A percentile compares a stretch with the other conserved stretches of the same genome.
Evolutionary conservation across 2,797 vertebrate genomes (phyloP).

Genomic region (Bovichtus variegatus): DNA sequence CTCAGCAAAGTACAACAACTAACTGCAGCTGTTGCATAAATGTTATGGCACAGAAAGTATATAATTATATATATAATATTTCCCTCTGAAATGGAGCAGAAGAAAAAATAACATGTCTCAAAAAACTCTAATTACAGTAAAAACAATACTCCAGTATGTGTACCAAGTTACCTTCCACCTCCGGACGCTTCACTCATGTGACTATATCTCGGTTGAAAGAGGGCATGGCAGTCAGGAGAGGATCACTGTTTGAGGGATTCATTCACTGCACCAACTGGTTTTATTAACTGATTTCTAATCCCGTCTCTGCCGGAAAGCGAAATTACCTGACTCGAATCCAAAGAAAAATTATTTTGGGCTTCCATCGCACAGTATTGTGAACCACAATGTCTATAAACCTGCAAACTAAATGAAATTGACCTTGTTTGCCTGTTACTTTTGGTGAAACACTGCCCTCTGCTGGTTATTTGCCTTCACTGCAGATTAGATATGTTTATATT

Average conservation of each 20-base stretch:
- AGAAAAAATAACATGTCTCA: neutral
- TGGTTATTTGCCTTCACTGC: conserved; percentile 29
- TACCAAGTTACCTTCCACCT: too few relatives aligned
- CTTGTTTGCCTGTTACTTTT: neutral
- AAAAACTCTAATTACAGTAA: neutral
- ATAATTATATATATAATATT: too few relatives aligned
- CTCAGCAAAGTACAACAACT: neutral
- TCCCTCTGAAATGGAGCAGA: neutral
- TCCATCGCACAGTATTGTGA: neutral
- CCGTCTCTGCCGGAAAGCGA: neutral
- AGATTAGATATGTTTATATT: neutral
- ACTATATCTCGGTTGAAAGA: too few relatives aligned
- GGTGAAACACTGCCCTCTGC: conserved; percentile 62
- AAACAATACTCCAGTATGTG: neutral
- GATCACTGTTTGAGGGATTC: too few relatives aligned
- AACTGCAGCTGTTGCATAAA: neutral
- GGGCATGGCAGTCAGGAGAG: neutral
- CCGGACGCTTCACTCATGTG: too few relatives aligned
- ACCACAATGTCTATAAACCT: neutral
- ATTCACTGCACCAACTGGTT: neutral
- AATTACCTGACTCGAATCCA: neutral
- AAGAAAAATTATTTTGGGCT: fast-evolving
- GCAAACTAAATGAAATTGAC: neutral
- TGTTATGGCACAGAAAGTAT: neutral
- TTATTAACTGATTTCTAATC: neutral